Evolutionary conservation across 1,140 invertebrate species (phyloP).

Genomic region (Ceratina japonica): DNA sequence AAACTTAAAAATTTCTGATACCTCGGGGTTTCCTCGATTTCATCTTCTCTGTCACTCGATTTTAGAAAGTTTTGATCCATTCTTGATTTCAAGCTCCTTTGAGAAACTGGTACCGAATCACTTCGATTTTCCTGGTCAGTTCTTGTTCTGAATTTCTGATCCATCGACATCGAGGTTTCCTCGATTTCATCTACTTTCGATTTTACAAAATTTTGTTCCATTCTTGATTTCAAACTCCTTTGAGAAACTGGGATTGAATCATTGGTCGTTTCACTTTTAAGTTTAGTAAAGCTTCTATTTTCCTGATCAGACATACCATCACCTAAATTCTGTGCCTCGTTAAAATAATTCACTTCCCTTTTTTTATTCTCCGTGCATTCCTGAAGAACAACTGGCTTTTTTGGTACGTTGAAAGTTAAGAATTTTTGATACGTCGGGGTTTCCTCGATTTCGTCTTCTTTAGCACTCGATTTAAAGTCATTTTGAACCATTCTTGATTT

Average conservation of each 20-base stretch:
- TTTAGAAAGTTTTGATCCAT: no score
- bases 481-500: no score
- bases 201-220: no score
- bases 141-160: neutral
- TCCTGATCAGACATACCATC: neutral
- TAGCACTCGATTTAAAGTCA: no score
- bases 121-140: no score
- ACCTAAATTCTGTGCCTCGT: neutral
- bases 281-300: no score
- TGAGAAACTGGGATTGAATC: no score
- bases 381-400: neutral
- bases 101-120: no score
- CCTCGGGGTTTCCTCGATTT: neutral
- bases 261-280: neutral
- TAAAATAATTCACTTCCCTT: neutral
- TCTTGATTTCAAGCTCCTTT: no score
- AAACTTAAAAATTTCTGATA: slow-evolving; percentile 16
- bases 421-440: neutral
- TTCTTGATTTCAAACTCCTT: no score
- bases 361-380: neutral
- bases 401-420: neutral
- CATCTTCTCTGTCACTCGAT: neutral
- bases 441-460: neutral
- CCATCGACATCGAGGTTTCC: neutral
- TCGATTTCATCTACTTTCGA: neutral